A percentile compares a stretch with the other conserved stretches of the same genome.
Conservation (phyloP, 2,797 vertebrate genomes). For the Syngnathus acus region DNA sequence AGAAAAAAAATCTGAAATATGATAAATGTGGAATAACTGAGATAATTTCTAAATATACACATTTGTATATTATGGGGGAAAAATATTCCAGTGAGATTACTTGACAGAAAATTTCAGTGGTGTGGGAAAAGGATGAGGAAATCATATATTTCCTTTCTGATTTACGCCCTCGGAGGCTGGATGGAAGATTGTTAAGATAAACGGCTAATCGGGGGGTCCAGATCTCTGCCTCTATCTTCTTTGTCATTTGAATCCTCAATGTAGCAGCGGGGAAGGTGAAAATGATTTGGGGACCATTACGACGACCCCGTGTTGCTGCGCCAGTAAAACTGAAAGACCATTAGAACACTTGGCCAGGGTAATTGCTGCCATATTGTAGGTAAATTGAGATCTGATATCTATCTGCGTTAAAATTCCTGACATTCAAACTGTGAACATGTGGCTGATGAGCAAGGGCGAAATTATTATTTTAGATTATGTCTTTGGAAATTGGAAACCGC, state of each 20-base stretch:
- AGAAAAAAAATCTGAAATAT: neutral
- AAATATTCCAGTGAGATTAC: neutral
- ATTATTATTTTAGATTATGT: neutral
- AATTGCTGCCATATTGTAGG: conserved; percentile 40
- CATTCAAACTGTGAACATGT: conserved; percentile 24
- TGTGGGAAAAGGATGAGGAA: conserved; percentile 13
- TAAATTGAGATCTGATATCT: conserved; percentile 20
- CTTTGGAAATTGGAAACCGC: neutral
- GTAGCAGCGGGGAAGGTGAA: conserved; percentile 41
- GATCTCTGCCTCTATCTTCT: conserved; percentile 23
- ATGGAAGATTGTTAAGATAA: conserved; percentile 40
- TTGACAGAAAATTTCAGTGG: neutral
- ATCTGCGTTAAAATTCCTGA: conserved; percentile 28
- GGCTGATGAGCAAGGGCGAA: neutral
- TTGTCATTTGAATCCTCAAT: conserved; percentile 51
- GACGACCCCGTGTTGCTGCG: conserved; percentile 31
- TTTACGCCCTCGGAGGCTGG: conserved; percentile 29
- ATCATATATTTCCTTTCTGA: conserved; percentile 16
- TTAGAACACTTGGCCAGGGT: conserved; percentile 45
- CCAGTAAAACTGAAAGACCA: conserved; percentile 32
- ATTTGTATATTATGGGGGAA: neutral
- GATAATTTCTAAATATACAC: neutral
- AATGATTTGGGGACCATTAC: conserved; percentile 48
- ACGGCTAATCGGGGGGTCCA: conserved; percentile 43
- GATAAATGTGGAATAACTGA: neutral